Percentiles rank a stretch among this genome's conserved stretches.
phyloP scores from a whole-genome alignment of 2,113 vertebrate genomes.

The human (Homo sapiens) region GRCh38 chr16:50731501-50732000 shows the following conservation, averaged over 20 bases:
- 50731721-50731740: background rate
- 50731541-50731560: background rate
- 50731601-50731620: background rate
- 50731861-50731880: background rate
- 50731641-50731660: background rate
- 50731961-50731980: background rate
- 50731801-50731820: conserved; percentile 86
- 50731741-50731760: conserved; percentile 88
- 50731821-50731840: accelerated
- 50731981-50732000: background rate
- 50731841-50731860: background rate
- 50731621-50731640: background rate
- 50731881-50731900: background rate
- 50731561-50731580: background rate
- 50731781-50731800: conserved; percentile 82
- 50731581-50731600: background rate
- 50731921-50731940: background rate
- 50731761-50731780: conserved; percentile 83
- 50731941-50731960: background rate
- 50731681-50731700: background rate
- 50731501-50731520: background rate
- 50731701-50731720: background rate
- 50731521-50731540: background rate
- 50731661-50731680: background rate
- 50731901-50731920: background rate